These are phyloP conservation scores for Malurus cyaneus DNA, from an alignment of 2,113 vertebrate genomes.

Conservation along the genomic window DNA sequence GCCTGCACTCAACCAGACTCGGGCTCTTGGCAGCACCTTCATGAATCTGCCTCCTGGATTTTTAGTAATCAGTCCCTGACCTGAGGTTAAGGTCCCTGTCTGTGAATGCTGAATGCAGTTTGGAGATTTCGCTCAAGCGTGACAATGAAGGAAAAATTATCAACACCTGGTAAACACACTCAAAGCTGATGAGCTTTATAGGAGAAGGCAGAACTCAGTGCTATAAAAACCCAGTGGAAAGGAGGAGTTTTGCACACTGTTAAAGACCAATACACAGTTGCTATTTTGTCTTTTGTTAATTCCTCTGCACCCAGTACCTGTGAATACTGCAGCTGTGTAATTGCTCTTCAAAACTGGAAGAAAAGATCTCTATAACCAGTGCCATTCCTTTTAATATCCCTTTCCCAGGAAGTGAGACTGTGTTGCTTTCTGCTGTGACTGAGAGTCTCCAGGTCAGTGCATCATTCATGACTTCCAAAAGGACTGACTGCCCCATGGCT, in stretches of 20 bases:
- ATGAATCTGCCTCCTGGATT: neutral
- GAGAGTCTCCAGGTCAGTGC: neutral
- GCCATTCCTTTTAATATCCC: neutral
- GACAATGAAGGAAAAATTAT: neutral
- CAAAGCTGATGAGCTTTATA: neutral
- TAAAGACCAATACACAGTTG: neutral
- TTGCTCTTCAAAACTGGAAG: neutral
- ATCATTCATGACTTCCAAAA: neutral
- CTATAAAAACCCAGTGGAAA: neutral
- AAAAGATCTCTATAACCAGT: neutral
- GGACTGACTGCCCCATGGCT: no score
- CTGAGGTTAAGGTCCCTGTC: neutral
- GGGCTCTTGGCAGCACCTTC: neutral
- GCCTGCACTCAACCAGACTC: neutral
- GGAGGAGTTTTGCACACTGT: neutral
- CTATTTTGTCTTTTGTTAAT: neutral
- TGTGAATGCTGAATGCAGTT: neutral
- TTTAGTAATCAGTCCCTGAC: neutral
- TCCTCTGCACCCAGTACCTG: neutral
- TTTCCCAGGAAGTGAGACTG: neutral
- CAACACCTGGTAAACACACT: rapidly evolving
- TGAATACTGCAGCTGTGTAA: neutral
- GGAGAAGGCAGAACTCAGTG: neutral
- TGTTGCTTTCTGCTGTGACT: neutral
- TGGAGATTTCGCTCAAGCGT: neutral